A percentile compares a stretch with the other conserved stretches of the same genome.
phyloP scores from a whole-genome alignment of 2,797 vertebrate species.

The Halcyon chelicuti region DNA sequence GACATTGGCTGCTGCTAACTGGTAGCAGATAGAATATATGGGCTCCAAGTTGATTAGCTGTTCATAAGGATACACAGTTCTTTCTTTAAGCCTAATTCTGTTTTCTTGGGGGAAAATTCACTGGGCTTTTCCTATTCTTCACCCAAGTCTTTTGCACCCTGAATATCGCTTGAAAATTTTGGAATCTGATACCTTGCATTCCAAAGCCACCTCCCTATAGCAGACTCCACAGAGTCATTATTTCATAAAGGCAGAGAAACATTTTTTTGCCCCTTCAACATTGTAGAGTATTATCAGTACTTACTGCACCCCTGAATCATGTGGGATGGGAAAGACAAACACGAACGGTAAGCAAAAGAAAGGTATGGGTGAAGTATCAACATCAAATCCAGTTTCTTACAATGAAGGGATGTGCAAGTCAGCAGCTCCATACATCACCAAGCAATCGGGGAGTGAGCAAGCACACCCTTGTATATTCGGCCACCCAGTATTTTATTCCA shows the following conservation, averaged over 20 bases:
- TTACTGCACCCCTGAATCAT: background rate
- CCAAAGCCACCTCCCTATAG: background rate
- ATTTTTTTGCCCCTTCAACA: background rate
- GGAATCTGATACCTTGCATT: background rate
- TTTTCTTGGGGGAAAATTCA: background rate
- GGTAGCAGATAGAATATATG: background rate
- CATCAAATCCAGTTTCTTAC: background rate
- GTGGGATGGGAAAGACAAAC: background rate
- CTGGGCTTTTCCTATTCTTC: background rate
- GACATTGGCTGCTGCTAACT: background rate
- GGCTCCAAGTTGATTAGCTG: background rate
- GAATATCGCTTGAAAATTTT: background rate
- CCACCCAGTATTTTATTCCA: background rate
- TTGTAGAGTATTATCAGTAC: background rate
- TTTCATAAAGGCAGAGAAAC: background rate
- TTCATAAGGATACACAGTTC: background rate
- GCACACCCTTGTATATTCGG: background rate
- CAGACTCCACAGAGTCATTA: background rate
- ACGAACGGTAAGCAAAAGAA: background rate
- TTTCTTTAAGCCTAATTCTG: background rate
- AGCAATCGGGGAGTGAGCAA: background rate
- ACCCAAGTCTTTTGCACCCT: background rate
- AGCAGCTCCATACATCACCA: background rate
- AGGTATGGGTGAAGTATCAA: background rate
- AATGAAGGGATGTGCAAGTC: background rate